Evolutionary conservation across 2,797 vertebrate species (phyloP).

Genomic region (Natrix natrix): DNA sequence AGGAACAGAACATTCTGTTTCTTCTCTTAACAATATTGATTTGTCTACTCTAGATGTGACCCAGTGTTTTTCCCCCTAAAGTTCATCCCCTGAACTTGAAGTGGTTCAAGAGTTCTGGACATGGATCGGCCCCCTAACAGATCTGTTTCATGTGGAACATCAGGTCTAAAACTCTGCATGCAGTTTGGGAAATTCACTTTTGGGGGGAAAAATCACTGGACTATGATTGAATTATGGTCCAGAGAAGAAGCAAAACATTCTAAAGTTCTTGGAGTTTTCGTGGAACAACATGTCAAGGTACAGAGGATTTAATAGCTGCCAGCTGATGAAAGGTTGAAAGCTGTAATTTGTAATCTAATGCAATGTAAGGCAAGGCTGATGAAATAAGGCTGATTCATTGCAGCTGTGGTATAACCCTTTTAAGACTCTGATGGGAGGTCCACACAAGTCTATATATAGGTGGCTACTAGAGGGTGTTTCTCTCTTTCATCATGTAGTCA

Average conservation of each 20-base stretch:
- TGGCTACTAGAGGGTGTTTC: too few relatives aligned
- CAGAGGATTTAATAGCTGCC: too few relatives aligned
- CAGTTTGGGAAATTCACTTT: background rate
- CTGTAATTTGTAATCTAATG: too few relatives aligned
- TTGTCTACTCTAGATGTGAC: background rate
- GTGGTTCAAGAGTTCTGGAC: background rate
- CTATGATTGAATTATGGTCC: background rate
- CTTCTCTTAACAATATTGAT: background rate
- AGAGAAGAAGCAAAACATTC: background rate
- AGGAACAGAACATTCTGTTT: background rate
- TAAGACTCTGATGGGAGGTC: too few relatives aligned
- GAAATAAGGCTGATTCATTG: too few relatives aligned
- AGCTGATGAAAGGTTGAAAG: too few relatives aligned
- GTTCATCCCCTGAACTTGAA: background rate
- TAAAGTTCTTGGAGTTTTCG: background rate
- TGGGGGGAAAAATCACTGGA: background rate
- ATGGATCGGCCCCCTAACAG: background rate
- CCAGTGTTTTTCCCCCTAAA: background rate
- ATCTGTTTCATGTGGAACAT: background rate
- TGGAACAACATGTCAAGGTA: background rate
- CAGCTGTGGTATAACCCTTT: too few relatives aligned
- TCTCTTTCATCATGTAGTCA: too few relatives aligned
- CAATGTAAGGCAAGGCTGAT: too few relatives aligned
- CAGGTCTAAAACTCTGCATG: background rate
- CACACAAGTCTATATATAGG: too few relatives aligned